Conservation (phyloP, 2,113 vertebrate species). For the Neotragus pygmaeus region DNA sequence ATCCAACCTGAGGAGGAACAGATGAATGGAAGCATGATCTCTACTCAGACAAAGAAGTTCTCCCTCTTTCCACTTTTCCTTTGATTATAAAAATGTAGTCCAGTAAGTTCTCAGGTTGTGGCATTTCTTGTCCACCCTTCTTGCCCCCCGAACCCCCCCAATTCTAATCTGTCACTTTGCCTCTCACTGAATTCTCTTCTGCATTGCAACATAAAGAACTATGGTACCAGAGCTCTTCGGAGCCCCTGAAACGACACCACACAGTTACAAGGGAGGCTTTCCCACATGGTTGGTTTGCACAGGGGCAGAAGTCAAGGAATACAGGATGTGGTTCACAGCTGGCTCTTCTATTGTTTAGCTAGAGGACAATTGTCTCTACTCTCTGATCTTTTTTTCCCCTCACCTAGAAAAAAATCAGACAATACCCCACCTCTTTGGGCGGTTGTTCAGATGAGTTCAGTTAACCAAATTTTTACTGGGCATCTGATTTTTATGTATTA, state of each 20-base stretch:
- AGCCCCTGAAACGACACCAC: neutral
- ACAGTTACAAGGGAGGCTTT: neutral
- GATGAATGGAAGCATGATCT: neutral
- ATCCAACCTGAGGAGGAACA: neutral
- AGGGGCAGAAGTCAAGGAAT: neutral
- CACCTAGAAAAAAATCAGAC: neutral
- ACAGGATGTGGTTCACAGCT: neutral
- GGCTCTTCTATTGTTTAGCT: neutral
- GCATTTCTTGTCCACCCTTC: neutral
- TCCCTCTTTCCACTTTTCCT: neutral
- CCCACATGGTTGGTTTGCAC: neutral
- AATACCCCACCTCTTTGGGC: neutral
- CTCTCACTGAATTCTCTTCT: neutral
- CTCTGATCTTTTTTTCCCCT: conserved; percentile 22
- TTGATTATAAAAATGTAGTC: neutral
- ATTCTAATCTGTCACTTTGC: neutral
- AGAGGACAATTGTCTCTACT: neutral
- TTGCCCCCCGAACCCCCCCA: neutral
- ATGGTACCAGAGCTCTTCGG: neutral
- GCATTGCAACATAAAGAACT: neutral
- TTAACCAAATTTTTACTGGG: neutral
- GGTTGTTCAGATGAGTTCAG: neutral
- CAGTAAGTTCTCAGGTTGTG: neutral
- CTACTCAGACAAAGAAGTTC: neutral
- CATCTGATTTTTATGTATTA: neutral